phyloP scores from a whole-genome alignment of 37 sponge, comb jelly and placozoan genomes.

The Halichondria panicea region DNA sequence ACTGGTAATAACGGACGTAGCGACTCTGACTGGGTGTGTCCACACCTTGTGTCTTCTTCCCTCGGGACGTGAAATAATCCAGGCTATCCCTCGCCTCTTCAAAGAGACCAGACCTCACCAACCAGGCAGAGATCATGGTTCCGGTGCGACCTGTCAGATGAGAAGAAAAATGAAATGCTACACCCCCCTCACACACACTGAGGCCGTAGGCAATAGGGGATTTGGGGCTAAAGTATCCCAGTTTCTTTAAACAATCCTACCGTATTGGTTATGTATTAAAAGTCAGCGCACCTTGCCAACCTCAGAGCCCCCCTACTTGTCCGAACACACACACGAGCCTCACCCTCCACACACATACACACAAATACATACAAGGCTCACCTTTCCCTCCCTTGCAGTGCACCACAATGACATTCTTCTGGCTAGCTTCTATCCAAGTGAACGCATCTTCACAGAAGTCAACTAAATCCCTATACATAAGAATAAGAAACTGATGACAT shows the following conservation, averaged over 20 bases:
- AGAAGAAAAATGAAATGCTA: neutral
- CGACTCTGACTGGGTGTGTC: slow-evolving; percentile 78
- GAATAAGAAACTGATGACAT: neutral
- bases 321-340: neutral
- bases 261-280: too few species aligned
- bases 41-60: slow-evolving; percentile 71
- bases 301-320: neutral
- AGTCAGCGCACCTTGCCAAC: too few species aligned
- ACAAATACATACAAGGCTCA: slow-evolving; percentile 31
- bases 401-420: slow-evolving; percentile 63
- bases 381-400: slow-evolving; percentile 87
- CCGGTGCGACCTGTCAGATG: slow-evolving; percentile 47
- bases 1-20: slow-evolving; percentile 46
- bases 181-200: too few species aligned
- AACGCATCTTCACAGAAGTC: slow-evolving; percentile 59
- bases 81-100: slow-evolving; percentile 40
- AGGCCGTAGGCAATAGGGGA: too few species aligned
- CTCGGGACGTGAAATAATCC: slow-evolving; percentile 57
- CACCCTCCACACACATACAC: neutral
- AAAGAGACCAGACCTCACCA: slow-evolving; percentile 55
- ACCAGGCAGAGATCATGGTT: slow-evolving; percentile 52
- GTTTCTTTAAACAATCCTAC: too few species aligned
- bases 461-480: slow-evolving; percentile 40
- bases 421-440: slow-evolving; percentile 46
- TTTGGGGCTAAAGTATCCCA: too few species aligned